Conservation (phyloP, 2,113 vertebrate species). For the Nycticebus coucang region DNA sequence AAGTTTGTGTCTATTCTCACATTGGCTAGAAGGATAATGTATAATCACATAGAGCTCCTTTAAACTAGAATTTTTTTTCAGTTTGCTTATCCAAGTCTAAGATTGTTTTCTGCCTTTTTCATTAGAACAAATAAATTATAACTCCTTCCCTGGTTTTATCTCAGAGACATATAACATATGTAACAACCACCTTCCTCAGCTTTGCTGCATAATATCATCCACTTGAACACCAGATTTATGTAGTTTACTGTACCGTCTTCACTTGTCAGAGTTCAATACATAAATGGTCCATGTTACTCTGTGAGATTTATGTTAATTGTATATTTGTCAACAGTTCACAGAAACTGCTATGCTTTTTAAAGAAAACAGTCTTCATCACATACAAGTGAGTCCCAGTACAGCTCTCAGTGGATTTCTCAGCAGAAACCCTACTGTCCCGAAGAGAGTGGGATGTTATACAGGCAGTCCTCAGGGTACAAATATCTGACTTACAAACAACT, state of each 20-base stretch:
- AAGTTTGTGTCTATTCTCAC: neutral
- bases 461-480: too few species aligned
- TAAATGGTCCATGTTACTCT: neutral
- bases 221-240: neutral
- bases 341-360: neutral
- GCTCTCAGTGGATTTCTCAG: neutral
- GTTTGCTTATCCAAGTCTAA: neutral
- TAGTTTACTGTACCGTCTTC: neutral
- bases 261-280: neutral
- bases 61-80: constrained; percentile 18
- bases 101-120: neutral
- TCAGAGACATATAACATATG: accelerated
- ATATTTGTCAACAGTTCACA: neutral
- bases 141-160: too few species aligned
- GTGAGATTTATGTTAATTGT: neutral
- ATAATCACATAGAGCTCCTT: neutral
- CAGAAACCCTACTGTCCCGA: neutral
- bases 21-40: neutral
- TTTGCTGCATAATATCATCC: neutral
- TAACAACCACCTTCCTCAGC: neutral
- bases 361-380: neutral
- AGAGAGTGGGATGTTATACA: neutral
- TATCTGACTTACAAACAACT: too few species aligned
- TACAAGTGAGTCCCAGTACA: neutral
- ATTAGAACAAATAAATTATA: neutral